These are phyloP conservation scores for Papio anubis DNA, from an alignment of 2,113 vertebrate genomes.

Conservation along the genomic window DNA sequence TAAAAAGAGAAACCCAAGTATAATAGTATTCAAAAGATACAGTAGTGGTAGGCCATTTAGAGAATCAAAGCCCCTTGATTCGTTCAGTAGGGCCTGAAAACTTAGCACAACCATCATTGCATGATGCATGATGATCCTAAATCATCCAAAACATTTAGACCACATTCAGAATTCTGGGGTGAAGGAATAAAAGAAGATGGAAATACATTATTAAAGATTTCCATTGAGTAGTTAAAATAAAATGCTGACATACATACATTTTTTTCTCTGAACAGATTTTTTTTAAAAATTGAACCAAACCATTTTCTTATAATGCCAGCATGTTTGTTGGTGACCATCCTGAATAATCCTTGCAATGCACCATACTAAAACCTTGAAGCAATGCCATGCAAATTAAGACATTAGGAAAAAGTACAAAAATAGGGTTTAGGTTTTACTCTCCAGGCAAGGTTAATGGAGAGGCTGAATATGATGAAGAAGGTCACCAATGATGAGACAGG, in stretches of 20 bases:
- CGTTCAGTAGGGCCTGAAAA: not conserved
- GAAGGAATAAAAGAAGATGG: not conserved
- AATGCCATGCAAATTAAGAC: not conserved
- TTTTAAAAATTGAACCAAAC: not conserved
- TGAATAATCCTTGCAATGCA: slow-evolving; percentile 7
- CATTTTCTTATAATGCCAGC: not conserved
- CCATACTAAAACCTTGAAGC: not conserved
- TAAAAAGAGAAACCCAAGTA: not conserved
- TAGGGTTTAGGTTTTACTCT: not conserved
- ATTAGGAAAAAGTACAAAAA: slow-evolving; percentile 33
- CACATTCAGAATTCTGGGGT: slow-evolving; percentile 8
- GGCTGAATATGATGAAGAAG: not conserved
- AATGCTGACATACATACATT: not conserved
- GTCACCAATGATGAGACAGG: slow-evolving; percentile 41
- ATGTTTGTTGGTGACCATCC: not conserved
- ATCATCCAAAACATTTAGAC: not conserved
- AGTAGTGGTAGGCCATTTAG: not conserved
- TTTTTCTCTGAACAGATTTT: slow-evolving; percentile 45
- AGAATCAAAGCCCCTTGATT: not conserved
- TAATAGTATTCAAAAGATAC: not conserved
- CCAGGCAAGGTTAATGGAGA: slow-evolving; percentile 6
- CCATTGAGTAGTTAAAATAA: slow-evolving; percentile 48
- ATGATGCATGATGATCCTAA: not conserved
- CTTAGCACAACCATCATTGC: not conserved
- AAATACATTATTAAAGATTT: slow-evolving; percentile 24